Evolutionary conservation across 2,797 vertebrate species (phyloP).

Genomic region (Glossophaga mutica): DNA sequence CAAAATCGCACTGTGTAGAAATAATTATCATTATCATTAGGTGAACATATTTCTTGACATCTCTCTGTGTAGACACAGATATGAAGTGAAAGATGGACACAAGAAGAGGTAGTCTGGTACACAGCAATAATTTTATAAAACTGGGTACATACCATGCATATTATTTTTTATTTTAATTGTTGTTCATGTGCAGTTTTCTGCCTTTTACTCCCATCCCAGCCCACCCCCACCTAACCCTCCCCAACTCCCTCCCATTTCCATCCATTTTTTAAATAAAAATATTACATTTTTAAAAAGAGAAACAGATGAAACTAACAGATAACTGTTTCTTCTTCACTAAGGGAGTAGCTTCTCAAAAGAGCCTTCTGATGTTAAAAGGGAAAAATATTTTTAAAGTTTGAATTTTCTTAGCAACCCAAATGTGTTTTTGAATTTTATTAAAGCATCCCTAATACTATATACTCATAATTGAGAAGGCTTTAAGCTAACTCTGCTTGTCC

Average conservation of each 20-base stretch:
- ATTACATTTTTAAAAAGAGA: constrained; percentile 12
- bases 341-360: not conserved
- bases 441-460: constrained; percentile 54
- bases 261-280: constrained; percentile 32
- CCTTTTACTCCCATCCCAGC: no score
- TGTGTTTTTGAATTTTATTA: constrained; percentile 40
- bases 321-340: not conserved
- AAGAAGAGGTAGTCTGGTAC: not conserved
- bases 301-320: constrained; percentile 14
- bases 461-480: not conserved
- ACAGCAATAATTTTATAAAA: constrained; percentile 29
- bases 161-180: not conserved
- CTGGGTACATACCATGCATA: not conserved
- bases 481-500: not conserved
- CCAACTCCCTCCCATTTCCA: no score
- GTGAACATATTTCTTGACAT: not conserved
- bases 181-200: no score
- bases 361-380: not conserved
- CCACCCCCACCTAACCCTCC: no score
- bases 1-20: constrained; percentile 14
- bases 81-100: not conserved
- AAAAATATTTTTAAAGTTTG: not conserved
- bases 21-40: not conserved
- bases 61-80: not conserved
- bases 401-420: not conserved